A percentile compares a stretch with the other conserved stretches of the same genome.
Evolutionary conservation across 2,113 vertebrate genomes (phyloP).

Genomic region (Crotophaga sulcirostris): DNA sequence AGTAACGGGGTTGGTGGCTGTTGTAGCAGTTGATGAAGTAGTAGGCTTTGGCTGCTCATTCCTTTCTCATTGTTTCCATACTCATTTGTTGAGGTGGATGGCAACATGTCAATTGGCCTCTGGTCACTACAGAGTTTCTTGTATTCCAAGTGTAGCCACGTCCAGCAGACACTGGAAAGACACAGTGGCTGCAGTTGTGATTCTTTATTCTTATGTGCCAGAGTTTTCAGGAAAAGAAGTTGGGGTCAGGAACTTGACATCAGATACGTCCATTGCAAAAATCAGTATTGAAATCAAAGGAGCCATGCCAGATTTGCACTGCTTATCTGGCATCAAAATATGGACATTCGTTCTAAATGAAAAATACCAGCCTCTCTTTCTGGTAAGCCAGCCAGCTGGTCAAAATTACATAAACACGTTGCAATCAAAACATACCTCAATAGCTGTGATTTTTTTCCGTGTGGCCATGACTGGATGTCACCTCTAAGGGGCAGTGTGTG

Average conservation of each 20-base stretch:
- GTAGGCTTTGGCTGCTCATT: conserved; percentile 3
- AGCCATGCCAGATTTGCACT: not conserved
- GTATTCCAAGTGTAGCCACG: not conserved
- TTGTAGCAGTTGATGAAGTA: not conserved
- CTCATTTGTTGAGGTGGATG: not conserved
- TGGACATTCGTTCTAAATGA: not conserved
- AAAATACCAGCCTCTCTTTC: not conserved
- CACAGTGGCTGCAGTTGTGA: not conserved
- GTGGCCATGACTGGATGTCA: conserved; percentile 31
- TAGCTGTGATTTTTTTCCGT: not conserved
- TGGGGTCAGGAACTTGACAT: not conserved
- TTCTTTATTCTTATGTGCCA: not conserved
- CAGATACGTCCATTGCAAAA: not conserved
- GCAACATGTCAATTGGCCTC: not conserved
- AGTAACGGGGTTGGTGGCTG: not conserved
- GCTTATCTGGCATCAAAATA: not conserved
- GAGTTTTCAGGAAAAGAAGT: not conserved
- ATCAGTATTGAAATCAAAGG: not conserved
- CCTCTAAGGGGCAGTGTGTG: conserved; percentile 76
- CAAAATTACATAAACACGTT: not conserved
- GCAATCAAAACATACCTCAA: not conserved
- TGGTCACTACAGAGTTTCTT: not conserved
- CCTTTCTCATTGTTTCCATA: not conserved
- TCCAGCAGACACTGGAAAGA: not conserved
- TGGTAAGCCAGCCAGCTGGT: not conserved